Base-by-base conservation (phyloP, 1,140 invertebrate genomes). In the Apis florea region DNA sequence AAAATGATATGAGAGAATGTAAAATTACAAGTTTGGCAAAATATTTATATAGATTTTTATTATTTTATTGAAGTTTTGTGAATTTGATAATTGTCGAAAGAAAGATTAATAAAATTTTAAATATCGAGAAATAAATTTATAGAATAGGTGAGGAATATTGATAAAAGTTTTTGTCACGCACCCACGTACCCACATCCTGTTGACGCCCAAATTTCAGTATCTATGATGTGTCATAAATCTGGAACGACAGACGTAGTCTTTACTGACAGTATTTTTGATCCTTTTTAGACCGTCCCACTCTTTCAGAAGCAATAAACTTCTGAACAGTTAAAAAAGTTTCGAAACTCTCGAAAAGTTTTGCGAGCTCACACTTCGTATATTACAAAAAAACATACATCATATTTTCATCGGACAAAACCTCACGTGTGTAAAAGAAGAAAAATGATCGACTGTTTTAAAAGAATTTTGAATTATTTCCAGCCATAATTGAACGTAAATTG, bases 151-250 rank as follows among this genome's bases (percentile, higher is more conserved):
- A 19, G 40, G 31, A 66, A 47, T 21, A n/a, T 21, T 66, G 64
- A 5, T 21, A 47, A 47, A 40, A 66, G 31, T 66, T 47, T 47
- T 21, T n/a, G 21, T 40, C 15, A 12, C 26, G 21, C 3, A 64
- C 26, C n/a, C n/a, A n/a, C n/a, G 31, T 12, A 11, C 13, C 40
- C 21, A 66, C 13, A 13, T 21, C 12, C 10, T 47, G 26, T n/a
- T 47, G 31, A n/a, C 26, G 19, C n/a, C 64, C 9, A 66, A 66
- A 66, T 66, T 66, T 47, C 40, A 66, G 19, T 66, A 47, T 11
- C 31, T 13, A 19, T 47, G 64, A 66, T 40, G 64, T 66, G 47
- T 66, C 64, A 12, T 66, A 66, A 66, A 66, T 47, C 31, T 66
- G 40, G 11, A 47, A 66, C 64, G 64, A 66, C 64, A 66, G 64